Evolutionary conservation across 2,888 invertebrate genomes (phyloP), one percentile per base, ranked within the genome.

Genomic region (Chirona hameri): DNA sequence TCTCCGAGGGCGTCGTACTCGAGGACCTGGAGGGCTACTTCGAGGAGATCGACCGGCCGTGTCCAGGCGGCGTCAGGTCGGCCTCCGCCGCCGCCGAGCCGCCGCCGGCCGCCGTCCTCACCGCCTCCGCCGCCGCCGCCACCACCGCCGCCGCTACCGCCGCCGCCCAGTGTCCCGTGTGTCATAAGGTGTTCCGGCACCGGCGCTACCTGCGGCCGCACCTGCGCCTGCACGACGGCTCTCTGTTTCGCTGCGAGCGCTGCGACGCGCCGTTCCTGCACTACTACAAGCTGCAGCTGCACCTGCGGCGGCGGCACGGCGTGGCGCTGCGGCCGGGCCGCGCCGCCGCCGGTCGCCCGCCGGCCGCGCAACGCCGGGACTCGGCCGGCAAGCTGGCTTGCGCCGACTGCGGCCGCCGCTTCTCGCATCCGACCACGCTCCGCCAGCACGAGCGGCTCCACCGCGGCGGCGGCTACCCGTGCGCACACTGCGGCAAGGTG

Each of bases 1-100:
- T 79, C n/a, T 79, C 79, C 48, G 79, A 79, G 79, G 79, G 79
- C 52, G 79, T 79, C 10, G 52, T 79, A 1, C 79, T 79, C 27
- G 79, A 79, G 48, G 79, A 79, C 79, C 79, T 79, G 52, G 79
- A 79, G 15, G 79, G 79, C 79, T 79, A 79, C 79, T 79, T 79
- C 27, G 79, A 79, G 52, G 79, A 79, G 52, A n/a, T 79, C n/a
- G 48, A 79, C 79, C 52, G 79, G 1, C 48, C 48, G 14, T 46
- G 24, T 7, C 24, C 31, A 24, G 52, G 27, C 79, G 52, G 48
- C 52, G 12, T 0, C 48, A 0, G 52, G 52, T 27, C 52, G 48
- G 21, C 0, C 39, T 21, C 21, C 24, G 39, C 39, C 76, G 0
- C 29, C 69, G 1, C 69, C 29, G 48, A n/a, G 39, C 46, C 79